Base-by-base conservation (phyloP, 2,113 vertebrate species). In the Thryonomys swinderianus region DNA sequence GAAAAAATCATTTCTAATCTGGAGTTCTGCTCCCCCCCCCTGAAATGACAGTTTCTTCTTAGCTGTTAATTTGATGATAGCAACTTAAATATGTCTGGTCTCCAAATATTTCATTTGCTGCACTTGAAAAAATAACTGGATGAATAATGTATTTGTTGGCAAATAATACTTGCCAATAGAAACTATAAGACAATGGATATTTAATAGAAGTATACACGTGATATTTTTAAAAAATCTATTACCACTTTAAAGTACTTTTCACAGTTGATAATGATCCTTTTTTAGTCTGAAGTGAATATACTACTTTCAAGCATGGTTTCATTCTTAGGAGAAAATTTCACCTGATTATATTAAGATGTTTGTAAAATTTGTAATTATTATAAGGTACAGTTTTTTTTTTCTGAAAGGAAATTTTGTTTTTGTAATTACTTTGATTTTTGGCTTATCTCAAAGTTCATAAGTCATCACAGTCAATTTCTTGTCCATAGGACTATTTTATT, bases 201-300 rank as follows among this genome's bases (percentile, higher is more conserved):
- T 64, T 66, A 84, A 59, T 94, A 7, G 64, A 81, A 94, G 48
- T 69, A 14, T 3, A 59, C 55, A 76, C 32, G 42, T 81, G 51
- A 16, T 40, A 69, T 13, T 85, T 95, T 92, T 80, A 16, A 89
- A n/a, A 59, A 88, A 78, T 82, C 14, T 45, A 23, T 78, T 69
- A 85, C 57, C 59, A 14, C 8, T 73, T 85, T 83, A 2, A 85
- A 78, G 21, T 14, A 79, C 0, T 37, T 30, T 71, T 71, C 2
- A 62, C 2, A 61, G 11, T 40, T 55, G 81, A 4, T 34, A 59
- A 1, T 74, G n/a, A 32, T 40, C 40, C 67, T 14, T 57, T 55
- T 84, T 76, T 25, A 92, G 42, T 23, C 62, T n/a, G 14, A 87
- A 45, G 73, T 45, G 2, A 87, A 45, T 53, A 45, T 0, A 25